Evolutionary conservation across 2,888 invertebrate genomes (phyloP), one percentile per base, ranked within the genome.

Genomic region (Sphaerophoria taeniata): DNA sequence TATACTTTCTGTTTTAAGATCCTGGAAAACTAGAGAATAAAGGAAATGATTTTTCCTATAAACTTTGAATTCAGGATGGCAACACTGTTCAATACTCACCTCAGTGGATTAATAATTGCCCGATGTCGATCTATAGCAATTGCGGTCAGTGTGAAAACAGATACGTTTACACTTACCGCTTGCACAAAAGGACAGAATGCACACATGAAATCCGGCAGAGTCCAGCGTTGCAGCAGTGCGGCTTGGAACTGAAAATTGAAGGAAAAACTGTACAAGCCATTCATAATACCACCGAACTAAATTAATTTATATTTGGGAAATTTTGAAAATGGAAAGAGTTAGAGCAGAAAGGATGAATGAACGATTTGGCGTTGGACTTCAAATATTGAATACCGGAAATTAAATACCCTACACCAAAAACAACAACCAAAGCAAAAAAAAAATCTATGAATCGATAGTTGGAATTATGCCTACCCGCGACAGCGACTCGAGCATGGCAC

Each of bases 141-240:
- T 69, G 96, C 96, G 11, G 97, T 97, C 24, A 98, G 92, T 0
- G 97, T 97, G 90, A 97, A 96, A 43, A 98, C 96, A 88, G 96
- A 96, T n/a, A 97, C 97, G 90, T 96, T 97, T 1, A 98, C 97
- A 87, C 96, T 96, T 14, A 98, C 93, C 0, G 96, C 95, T 92
- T 97, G 97, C 9, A 97, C 95, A 92, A 97, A 98, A 0, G 97
- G 97, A 88, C 97, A 97, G 90, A 97, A 95, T 0, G 96, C 95
- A 90, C 98, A 98, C 95, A 98, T 96, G 90, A 97, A 96, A 89
- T 95, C 93, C 0, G 97, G 97, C 60, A 97, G 93, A 88, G 96
- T 94, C 97, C 98, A 98, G 87, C 96, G 93, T 92, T 98, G 97
- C 9, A 97, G 93, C 58, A 97, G 92, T 2, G 97, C 97, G 3